Evolutionary conservation across 1,140 invertebrate genomes (phyloP), one percentile per base, ranked within the genome.

Genomic region (Bombus confusus): DNA sequence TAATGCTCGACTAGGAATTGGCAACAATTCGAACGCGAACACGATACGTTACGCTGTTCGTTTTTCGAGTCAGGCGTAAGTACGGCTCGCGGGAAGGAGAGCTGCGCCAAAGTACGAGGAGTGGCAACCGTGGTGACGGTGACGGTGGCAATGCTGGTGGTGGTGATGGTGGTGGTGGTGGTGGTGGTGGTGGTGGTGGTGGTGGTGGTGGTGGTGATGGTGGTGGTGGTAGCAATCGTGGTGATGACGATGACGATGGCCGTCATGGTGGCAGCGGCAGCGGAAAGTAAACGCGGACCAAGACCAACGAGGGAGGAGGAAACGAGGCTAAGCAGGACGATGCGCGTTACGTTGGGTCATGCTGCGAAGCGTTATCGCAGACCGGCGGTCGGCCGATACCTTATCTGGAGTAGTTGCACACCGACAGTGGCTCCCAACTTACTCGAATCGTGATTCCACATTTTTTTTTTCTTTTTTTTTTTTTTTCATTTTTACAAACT

Each of bases 331-430:
- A 84, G 86, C 88, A 77, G 80, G 68, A 81, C 88, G 88, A 90
- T 90, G 88, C 89, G 88, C 89, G 88, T 90, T 88, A 90, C 83
- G 89, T 92, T 92, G 79, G 90, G 91, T 88, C 91, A 87, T 91
- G 91, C 91, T 92, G 88, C 90, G 88, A 92, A 91, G 88, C 91
- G 91, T 91, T 94, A 94, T 94, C 92, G 92, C 91, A 37, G 74
- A 80, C 79, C 86, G 88, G 87, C 89, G 85, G 76, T 86, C 87
- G 80, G 85, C 92, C 93, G 94, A 94, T 94, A 94, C 88, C 92
- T 94, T 95, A 95, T 95, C 94, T 95, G 91, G 87, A 95, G 93
- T 93, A 94, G 93, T 94, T 95, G 92, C 92, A 91, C 84, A 85
- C 71, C 57, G 81, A 81, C 93, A 93, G 92, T 88, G 94, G 89